Base-by-base conservation (phyloP, 2,797 vertebrate species). In the Manis pentadactyla region DNA sequence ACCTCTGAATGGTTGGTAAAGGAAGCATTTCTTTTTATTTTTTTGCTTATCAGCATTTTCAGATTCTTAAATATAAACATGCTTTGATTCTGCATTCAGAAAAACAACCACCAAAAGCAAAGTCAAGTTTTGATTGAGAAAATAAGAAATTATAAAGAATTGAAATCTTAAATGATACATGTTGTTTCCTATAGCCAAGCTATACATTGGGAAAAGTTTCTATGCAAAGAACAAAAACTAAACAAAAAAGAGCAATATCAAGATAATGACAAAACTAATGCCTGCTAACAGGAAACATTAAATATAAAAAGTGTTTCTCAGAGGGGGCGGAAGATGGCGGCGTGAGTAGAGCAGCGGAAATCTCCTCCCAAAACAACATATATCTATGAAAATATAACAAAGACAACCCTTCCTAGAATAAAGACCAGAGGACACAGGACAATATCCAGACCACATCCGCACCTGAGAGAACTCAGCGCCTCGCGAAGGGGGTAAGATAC, bases 261-360 rank as follows among this genome's bases (percentile, higher is more conserved):
- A 34, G 29, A 83, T 39, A 83, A 25, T 42, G 34, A 14, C 13
- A 91, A 8, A 5, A 88, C 11, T 95, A 66, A 64, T 77, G 18
- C 51, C 37, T 93, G 53, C 8, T 0, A 64, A 59, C 21, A 84
- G 61, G 51, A 34, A 42, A n/a, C 23, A 63, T 49, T 94, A 96
- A 55, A 61, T 74, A n/a, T 51, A 88, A 68, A 94, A 85, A 42
- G 23, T 55, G 12, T 55, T 97, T 92, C 69, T 90, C 63, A 78
- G n/a, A n/a, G n/a, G n/a, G n/a, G n/a, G n/a, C n/a, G n/a, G n/a
- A n/a, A n/a, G n/a, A n/a, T n/a, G n/a, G n/a, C n/a, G n/a, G n/a
- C n/a, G n/a, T n/a, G n/a, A n/a, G n/a, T n/a, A n/a, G n/a, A n/a
- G n/a, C n/a, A n/a, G n/a, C n/a, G n/a, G n/a, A n/a, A n/a, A n/a